Percentiles rank a stretch among this genome's conserved stretches.
phyloP scores from a whole-genome alignment of 2,797 vertebrate species.

The Vireo griseus region DNA sequence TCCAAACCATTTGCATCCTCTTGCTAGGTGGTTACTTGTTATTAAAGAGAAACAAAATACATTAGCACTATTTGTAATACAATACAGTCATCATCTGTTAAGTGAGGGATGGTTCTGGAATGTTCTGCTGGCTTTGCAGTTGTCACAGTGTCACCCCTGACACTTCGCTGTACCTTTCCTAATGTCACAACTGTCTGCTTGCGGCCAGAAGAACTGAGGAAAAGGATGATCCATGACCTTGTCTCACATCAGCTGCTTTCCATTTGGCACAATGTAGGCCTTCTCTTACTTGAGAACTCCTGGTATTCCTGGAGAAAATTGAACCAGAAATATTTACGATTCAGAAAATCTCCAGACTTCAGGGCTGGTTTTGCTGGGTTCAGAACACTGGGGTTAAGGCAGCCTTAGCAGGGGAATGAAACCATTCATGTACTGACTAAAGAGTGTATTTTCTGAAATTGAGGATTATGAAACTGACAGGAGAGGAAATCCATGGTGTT shows the following conservation, averaged over 20 bases:
- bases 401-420: background rate
- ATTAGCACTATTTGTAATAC: background rate
- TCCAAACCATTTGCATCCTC: background rate
- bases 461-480: background rate
- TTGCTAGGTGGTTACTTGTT: background rate
- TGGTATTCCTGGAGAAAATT: background rate
- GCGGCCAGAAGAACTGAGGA: background rate
- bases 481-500: background rate
- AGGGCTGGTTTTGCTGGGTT: background rate
- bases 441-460: background rate
- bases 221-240: background rate
- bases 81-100: background rate
- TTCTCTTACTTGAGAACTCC: background rate
- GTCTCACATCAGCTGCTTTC: background rate
- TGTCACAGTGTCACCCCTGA: background rate
- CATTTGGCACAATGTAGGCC: background rate
- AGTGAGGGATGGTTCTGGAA: background rate
- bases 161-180: accelerated
- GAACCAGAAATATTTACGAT: background rate
- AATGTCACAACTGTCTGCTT: background rate
- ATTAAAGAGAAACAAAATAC: background rate
- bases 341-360: background rate
- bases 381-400: background rate
- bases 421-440: background rate
- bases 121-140: background rate